phyloP scores from a whole-genome alignment of 2,888 invertebrate genomes.

The Aspidiotus rigidus region DNA sequence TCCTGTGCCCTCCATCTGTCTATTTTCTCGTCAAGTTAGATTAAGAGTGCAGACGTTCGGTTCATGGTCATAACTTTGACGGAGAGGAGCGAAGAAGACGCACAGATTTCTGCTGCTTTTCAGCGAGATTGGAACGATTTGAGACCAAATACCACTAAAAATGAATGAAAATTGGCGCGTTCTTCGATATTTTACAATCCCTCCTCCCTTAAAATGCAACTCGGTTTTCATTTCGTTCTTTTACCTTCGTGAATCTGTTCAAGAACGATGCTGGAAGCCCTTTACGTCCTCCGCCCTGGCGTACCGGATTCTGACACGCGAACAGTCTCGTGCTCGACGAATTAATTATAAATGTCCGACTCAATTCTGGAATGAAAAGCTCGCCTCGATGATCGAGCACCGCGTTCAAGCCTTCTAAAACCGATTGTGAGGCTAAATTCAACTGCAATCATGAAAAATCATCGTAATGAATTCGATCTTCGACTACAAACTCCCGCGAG shows the following conservation, averaged over 20 bases:
- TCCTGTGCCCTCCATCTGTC: too few species aligned
- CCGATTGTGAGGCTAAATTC: slow-evolving; percentile 96
- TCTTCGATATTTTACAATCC: not conserved
- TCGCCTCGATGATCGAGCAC: slow-evolving; percentile 96
- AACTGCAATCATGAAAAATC: slow-evolving; percentile 46
- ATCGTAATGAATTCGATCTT: not conserved
- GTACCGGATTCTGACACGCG: slow-evolving; percentile 94
- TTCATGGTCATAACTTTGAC: too few species aligned
- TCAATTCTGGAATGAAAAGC: slow-evolving; percentile 90
- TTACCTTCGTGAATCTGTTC: slow-evolving; percentile 89
- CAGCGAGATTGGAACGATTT: too few species aligned
- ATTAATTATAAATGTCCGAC: slow-evolving; percentile 69
- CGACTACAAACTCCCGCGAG: not conserved
- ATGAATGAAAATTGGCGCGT: not conserved
- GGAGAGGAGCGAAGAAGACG: too few species aligned
- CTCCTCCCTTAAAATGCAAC: too few species aligned
- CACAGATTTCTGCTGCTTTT: too few species aligned
- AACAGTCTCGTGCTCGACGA: slow-evolving; percentile 71
- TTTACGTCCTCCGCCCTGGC: slow-evolving; percentile 90
- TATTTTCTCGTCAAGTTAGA: too few species aligned
- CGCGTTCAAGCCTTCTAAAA: slow-evolving; percentile 95
- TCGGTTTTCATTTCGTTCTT: slow-evolving; percentile 12
- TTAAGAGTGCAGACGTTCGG: too few species aligned
- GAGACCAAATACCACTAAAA: not conserved
- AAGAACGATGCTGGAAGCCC: slow-evolving; percentile 94